phyloP scores from a whole-genome alignment of 92 coral and sea anemone species.

The Zoanthus solanderi region DNA sequence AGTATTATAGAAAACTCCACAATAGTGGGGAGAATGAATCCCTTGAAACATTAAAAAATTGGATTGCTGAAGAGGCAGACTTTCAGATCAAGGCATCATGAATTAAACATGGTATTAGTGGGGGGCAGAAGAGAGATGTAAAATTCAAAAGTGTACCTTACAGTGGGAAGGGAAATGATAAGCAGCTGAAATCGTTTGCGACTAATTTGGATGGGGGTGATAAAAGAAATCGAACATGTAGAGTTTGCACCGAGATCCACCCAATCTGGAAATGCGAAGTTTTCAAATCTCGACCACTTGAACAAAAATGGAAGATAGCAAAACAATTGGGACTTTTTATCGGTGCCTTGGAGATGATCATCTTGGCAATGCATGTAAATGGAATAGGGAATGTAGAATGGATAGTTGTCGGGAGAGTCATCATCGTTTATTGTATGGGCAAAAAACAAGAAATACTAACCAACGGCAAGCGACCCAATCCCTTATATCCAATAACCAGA shows the following conservation, averaged over 20 bases:
- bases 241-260: constrained; percentile 56
- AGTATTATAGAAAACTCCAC: constrained; percentile 54
- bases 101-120: constrained; percentile 64
- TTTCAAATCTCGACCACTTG: constrained; percentile 48
- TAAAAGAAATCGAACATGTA: constrained; percentile 36
- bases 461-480: constrained; percentile 12
- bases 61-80: constrained; percentile 73
- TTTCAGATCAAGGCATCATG: constrained; percentile 69
- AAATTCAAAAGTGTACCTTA: neutral
- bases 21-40: constrained; percentile 57
- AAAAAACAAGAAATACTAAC: constrained; percentile 1
- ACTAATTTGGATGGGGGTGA: constrained; percentile 14
- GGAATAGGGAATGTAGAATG: constrained; percentile 42
- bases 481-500: neutral
- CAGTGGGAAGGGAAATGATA: constrained; percentile 28
- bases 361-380: constrained; percentile 54
- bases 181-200: constrained; percentile 13
- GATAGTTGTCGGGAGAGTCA: constrained; percentile 51
- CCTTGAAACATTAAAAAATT: constrained; percentile 61
- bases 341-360: constrained; percentile 70
- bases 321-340: constrained; percentile 58
- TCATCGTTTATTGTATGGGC: constrained; percentile 27
- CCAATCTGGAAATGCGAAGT: constrained; percentile 63
- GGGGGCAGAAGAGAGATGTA: constrained; percentile 32
- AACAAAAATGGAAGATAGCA: constrained; percentile 68